Base-by-base conservation (phyloP, 2,113 vertebrate species). In the Channa maculata region DNA sequence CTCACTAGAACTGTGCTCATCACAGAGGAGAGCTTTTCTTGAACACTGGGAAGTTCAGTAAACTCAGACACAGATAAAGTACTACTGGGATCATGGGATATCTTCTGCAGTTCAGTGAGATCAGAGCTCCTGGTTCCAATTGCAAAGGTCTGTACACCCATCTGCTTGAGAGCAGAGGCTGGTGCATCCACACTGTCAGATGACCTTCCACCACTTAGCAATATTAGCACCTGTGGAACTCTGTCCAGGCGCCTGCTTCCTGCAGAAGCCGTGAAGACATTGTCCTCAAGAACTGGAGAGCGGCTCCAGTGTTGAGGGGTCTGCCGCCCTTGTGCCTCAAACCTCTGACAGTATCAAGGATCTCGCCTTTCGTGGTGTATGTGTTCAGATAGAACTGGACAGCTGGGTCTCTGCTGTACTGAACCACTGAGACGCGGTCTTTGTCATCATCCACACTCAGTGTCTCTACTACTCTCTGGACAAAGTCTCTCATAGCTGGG, bases 171-270 rank as follows among this genome's bases (percentile, higher is more conserved):
- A 65, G 72, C 73, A 65, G 71, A 46, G 33, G 82, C 82, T n/a
- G 90, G 82, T 5, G 38, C 39, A 45, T 73, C 71, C 15, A 89
- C 78, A 33, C 39, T 75, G 85, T 91, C 89, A 58, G 12, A 69
- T 33, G 89, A 91, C 50, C 55, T 66, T 68, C 81, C 85, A 43
- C 84, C 86, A 69, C 39, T 82, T 46, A 87, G n/a, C 69, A 88
- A 11, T 55, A 92, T 41, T 46, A 96, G 81, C 46, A 96, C 82
- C 77, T 96, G 96, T 13, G 89, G 90, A 74, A 95, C 90, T 0
- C 93, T 91, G 10, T 95, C 93, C 49, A 93, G 92, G 0, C 92
- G 92, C 36, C 96, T 94, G 79, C 96, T 95, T 49, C 46, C 46
- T 11, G 46, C 46, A 49, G 46, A 49, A 13, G 46, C 46, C 12